Evolutionary conservation across 2,113 vertebrate species (phyloP), one percentile per base, ranked within the genome.

Genomic region (Austrofundulus limnaeus): DNA sequence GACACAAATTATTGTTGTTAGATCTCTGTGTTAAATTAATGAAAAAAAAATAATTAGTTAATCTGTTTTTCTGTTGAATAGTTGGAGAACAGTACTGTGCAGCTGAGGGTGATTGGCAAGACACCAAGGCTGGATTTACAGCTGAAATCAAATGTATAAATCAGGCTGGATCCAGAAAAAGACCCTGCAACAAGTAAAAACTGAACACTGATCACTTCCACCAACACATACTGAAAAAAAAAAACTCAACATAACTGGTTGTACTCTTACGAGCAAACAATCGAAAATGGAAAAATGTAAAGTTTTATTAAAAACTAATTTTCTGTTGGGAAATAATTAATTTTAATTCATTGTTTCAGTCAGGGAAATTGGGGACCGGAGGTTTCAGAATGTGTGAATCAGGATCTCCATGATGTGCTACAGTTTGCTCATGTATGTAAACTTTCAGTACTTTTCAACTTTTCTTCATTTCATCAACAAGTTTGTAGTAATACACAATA

Each of bases 81-180:
- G 87, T 0, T 0, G 0, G 0, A 0, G 61, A 64, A 0, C 0
- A 0, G 0, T 64, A 5, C 12, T 92, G 91, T 45, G 0, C 0
- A 1, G 0, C 0, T 2, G 34, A 78, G 0, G 2, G 0, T 13
- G 20, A 0, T 0, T 92, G 92, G 90, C 2, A 11, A 17, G 13
- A 46, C 0, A 66, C 87, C 51, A 90, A 82, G 55, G 1, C 0
- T 4, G 4, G 0, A 7, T 78, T 1, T 4, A 39, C 0, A 1
- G 80, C 84, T 15, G 1, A 0, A 16, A 2, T 86, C 28, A 61
- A 38, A 13, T 92, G 91, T 59, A 0, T 0, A 0, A 0, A n/a
- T 0, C 0, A 1, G 3, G 23, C 21, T 31, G 90, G 90, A 9
- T 0, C 0, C 2, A 69, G 4, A 66, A 0, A 0, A 2, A 83